Conservation (phyloP, 1,140 invertebrate species). For the Magallana ariakensis region DNA sequence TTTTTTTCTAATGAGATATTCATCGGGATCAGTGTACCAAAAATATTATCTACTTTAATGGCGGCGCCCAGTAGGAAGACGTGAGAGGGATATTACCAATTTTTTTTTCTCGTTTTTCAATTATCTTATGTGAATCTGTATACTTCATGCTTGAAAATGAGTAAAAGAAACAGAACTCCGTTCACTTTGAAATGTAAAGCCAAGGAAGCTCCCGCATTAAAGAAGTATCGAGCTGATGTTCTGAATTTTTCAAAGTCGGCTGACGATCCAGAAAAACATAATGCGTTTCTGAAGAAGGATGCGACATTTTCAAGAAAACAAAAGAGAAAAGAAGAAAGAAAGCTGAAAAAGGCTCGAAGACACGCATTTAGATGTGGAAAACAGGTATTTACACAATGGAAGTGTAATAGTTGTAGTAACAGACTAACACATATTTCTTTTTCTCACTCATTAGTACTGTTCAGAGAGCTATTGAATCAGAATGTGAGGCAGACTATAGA, state of each 20-base stretch:
- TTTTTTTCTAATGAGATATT: too few species aligned
- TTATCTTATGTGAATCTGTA: too few species aligned
- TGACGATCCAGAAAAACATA: not conserved
- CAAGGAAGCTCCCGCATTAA: slow-evolving; percentile 45
- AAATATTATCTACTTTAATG: not conserved
- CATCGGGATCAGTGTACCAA: not conserved
- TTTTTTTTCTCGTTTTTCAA: too few species aligned
- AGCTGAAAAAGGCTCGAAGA: slow-evolving; percentile 62
- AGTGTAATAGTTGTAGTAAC: too few species aligned
- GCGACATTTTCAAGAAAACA: slow-evolving; percentile 55
- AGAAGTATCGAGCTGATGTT: slow-evolving; percentile 47
- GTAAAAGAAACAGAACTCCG: not conserved
- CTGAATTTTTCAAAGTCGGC: slow-evolving; percentile 29
- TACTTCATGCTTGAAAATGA: not conserved
- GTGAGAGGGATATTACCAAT: not conserved
- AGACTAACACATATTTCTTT: too few species aligned
- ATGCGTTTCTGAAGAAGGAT: not conserved
- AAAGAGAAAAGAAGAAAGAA: slow-evolving; percentile 62
- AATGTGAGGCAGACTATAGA: not conserved
- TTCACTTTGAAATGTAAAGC: slow-evolving; percentile 9
- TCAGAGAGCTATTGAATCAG: not conserved
- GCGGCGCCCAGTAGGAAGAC: slow-evolving; percentile 7
- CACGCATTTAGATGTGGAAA: slow-evolving; percentile 52
- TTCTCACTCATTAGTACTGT: too few species aligned
- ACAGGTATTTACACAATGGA: slow-evolving; percentile 35